Evolutionary conservation across 2,888 invertebrate species (phyloP).

Genomic region (Iselma pallidipennis): DNA sequence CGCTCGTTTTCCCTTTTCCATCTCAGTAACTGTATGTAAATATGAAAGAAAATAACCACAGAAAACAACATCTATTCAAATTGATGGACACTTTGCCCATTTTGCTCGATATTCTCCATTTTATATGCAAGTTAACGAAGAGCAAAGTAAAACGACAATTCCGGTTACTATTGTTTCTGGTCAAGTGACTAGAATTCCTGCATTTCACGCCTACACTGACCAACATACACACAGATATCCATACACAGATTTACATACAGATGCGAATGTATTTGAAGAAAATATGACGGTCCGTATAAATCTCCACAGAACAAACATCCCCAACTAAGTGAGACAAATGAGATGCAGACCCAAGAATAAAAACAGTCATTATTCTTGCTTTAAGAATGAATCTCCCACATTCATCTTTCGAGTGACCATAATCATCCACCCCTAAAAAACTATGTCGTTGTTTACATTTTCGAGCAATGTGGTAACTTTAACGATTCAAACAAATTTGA

Average conservation of each 20-base stretch:
- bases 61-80: background rate
- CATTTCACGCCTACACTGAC: constrained; percentile 30
- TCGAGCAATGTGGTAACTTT: too few relatives aligned
- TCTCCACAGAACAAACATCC: constrained; percentile 33
- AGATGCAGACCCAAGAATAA: constrained; percentile 31
- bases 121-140: background rate
- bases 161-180: background rate
- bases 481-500: too few relatives aligned
- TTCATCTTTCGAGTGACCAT: constrained; percentile 12
- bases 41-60: background rate
- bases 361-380: constrained; percentile 33
- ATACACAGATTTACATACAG: too few relatives aligned
- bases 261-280: constrained; percentile 31
- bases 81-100: constrained; percentile 32
- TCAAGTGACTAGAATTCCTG: constrained; percentile 31
- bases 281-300: constrained; percentile 32
- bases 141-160: background rate
- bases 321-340: constrained; percentile 32
- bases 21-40: background rate
- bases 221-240: too few relatives aligned
- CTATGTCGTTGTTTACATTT: too few relatives aligned
- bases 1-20: background rate
- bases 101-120: constrained; percentile 23
- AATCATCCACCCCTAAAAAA: background rate
- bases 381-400: constrained; percentile 16